Percentiles rank a stretch among this genome's conserved stretches.
Conservation (phyloP, 2,888 invertebrate species). For the Drosophila suboccidentalis region DNA sequence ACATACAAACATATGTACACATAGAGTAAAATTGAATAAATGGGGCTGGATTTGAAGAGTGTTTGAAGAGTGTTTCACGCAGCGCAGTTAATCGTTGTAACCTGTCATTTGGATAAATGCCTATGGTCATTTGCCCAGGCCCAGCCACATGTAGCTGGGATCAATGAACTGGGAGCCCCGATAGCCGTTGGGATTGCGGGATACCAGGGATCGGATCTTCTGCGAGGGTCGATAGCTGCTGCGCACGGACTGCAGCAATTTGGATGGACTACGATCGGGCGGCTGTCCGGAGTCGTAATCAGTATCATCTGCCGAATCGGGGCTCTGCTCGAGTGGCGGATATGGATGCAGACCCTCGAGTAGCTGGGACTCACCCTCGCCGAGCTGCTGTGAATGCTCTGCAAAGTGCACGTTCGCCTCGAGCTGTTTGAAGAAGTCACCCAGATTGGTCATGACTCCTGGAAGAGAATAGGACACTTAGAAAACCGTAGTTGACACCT, state of each 20-base stretch:
- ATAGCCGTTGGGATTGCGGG: slow-evolving; percentile 87
- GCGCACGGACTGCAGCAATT: slow-evolving; percentile 85
- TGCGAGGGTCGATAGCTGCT: slow-evolving; percentile 86
- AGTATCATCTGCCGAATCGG: slow-evolving; percentile 21
- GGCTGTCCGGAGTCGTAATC: slow-evolving; percentile 40
- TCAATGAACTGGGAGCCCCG: slow-evolving; percentile 89
- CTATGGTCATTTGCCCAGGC: slow-evolving; percentile 86
- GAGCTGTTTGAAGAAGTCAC: slow-evolving; percentile 83
- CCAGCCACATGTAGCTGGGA: slow-evolving; percentile 89
- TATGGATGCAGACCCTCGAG: slow-evolving; percentile 82
- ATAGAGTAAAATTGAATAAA: slow-evolving; percentile 22
- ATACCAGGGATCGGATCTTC: slow-evolving; percentile 87
- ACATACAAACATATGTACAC: slow-evolving; percentile 28
- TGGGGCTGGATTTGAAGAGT: slow-evolving; percentile 1
- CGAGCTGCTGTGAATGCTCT: slow-evolving; percentile 77
- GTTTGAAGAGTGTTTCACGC: neutral
- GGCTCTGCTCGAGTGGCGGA: slow-evolving; percentile 66
- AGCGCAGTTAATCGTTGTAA: slow-evolving; percentile 53
- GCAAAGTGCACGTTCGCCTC: slow-evolving; percentile 82
- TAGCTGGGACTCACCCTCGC: slow-evolving; percentile 72
- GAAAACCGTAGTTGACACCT: slow-evolving; percentile 1
- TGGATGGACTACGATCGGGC: slow-evolving; percentile 75
- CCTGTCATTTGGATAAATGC: neutral
- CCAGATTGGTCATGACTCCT: slow-evolving; percentile 84
- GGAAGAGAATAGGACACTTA: slow-evolving; percentile 54